Evolutionary conservation across 2,113 vertebrate species (phyloP).

Genomic region (Elaphurus davidianus): DNA sequence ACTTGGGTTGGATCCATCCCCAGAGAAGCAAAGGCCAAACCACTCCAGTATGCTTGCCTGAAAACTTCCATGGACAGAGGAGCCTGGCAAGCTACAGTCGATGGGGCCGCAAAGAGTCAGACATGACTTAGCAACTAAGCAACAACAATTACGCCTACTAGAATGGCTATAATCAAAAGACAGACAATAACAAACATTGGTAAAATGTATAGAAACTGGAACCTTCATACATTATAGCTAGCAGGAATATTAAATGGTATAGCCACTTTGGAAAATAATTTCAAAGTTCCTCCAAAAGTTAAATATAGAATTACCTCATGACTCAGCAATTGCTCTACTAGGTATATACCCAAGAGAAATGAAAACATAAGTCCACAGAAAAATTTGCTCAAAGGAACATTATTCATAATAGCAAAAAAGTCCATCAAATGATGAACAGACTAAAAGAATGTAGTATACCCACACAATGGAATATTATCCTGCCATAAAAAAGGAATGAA

Average conservation of each 20-base stretch:
- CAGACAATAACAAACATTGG: background rate
- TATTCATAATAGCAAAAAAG: background rate
- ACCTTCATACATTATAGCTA: background rate
- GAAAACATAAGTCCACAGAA: background rate
- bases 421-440: background rate
- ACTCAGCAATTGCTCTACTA: background rate
- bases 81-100: background rate
- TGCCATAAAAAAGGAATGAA: conserved; percentile 13
- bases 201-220: background rate
- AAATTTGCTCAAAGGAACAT: background rate
- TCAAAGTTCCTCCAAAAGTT: background rate
- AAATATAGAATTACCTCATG: background rate
- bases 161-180: background rate
- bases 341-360: conserved; percentile 22
- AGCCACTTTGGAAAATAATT: background rate
- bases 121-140: background rate
- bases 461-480: background rate
- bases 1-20: background rate
- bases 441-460: background rate
- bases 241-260: background rate
- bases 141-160: background rate
- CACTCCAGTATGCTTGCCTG: background rate
- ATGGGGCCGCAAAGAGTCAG: background rate
- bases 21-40: background rate
- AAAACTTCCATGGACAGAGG: background rate